Evolutionary conservation across 2,888 invertebrate species (phyloP).

Genomic region (Schrankia costaestrigalis): DNA sequence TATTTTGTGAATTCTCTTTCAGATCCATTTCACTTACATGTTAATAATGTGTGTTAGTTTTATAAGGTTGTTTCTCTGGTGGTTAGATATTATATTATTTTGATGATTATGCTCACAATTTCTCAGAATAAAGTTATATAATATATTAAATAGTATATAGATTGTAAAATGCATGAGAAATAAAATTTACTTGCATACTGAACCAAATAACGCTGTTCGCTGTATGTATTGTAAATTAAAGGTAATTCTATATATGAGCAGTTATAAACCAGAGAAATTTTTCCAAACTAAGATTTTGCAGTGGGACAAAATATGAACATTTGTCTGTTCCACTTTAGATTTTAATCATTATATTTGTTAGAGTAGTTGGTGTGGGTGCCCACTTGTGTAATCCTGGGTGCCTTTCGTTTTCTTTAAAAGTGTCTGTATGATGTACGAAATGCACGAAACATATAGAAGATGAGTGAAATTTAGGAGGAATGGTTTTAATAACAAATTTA

Average conservation of each 20-base stretch:
- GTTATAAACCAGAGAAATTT: slow-evolving; percentile 40
- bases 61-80: slow-evolving; percentile 53
- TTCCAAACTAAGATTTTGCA: slow-evolving; percentile 47
- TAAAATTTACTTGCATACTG: slow-evolving; percentile 14
- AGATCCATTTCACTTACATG: slow-evolving; percentile 62
- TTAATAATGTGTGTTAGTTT: slow-evolving; percentile 60
- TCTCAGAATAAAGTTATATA: too few relatives aligned
- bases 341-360: slow-evolving; percentile 77
- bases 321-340: slow-evolving; percentile 64
- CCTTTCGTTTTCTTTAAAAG: slow-evolving; percentile 74
- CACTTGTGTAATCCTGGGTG: slow-evolving; percentile 77
- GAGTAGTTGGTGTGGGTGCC: slow-evolving; percentile 80
- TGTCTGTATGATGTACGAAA: slow-evolving; percentile 92
- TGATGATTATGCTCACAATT: too few relatives aligned
- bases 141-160: too few relatives aligned
- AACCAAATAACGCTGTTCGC: too few relatives aligned
- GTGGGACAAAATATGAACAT: slow-evolving; percentile 51
- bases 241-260: too few relatives aligned
- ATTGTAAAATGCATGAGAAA: too few relatives aligned
- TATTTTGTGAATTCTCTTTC: slow-evolving; percentile 68
- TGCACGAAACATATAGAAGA: slow-evolving; percentile 94
- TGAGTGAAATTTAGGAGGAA: slow-evolving; percentile 72
- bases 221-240: too few relatives aligned
- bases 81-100: slow-evolving; percentile 32
- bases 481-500: slow-evolving; percentile 60